These are phyloP conservation scores for Raja brachyura DNA, from an alignment of 2,113 vertebrate species.

Conservation along the genomic window DNA sequence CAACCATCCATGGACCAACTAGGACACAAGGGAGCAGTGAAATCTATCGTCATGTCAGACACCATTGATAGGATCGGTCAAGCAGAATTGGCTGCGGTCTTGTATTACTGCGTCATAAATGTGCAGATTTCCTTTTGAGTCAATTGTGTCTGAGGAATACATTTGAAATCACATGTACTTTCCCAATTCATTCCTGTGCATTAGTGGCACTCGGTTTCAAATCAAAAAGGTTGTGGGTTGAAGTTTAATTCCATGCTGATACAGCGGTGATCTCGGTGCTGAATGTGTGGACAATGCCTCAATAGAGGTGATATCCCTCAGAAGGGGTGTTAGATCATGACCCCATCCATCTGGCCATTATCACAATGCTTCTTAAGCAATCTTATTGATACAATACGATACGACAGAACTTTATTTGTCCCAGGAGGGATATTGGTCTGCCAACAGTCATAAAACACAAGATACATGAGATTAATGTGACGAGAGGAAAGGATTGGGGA, in stretches of 20 bases:
- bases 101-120: neutral
- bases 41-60: neutral
- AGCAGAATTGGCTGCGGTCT: neutral
- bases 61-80: neutral
- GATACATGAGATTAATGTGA: too few relatives aligned
- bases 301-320: too few relatives aligned
- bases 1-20: neutral
- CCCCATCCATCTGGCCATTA: neutral
- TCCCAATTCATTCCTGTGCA: neutral
- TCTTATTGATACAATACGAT: too few relatives aligned
- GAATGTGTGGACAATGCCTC: neutral
- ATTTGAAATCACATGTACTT: neutral
- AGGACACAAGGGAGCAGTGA: neutral
- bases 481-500: too few relatives aligned
- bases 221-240: neutral
- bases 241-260: neutral
- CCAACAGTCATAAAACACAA: too few relatives aligned
- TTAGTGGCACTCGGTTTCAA: too few relatives aligned
- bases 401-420: too few relatives aligned
- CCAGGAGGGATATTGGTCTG: too few relatives aligned
- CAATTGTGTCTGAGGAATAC: neutral
- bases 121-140: neutral
- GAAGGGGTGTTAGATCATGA: neutral
- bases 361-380: too few relatives aligned
- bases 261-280: neutral